Evolutionary conservation across 1,140 invertebrate species (phyloP).

Genomic region (Aphis gossypii): DNA sequence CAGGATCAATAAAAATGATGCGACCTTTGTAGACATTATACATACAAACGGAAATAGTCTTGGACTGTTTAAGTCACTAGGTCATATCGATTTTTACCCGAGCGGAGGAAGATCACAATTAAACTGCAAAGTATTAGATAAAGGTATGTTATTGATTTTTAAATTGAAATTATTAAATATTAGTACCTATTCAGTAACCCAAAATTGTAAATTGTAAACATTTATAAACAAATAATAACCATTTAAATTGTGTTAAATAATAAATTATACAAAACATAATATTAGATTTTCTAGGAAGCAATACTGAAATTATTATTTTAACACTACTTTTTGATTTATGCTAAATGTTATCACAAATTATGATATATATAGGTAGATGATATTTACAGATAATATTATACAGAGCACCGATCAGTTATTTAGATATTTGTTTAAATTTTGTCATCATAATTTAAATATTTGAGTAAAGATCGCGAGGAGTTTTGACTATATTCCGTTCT

Average conservation of each 20-base stretch:
- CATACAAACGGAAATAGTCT: slow-evolving; percentile 67
- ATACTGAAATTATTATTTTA: no score
- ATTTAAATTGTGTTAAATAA: neutral
- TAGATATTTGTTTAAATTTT: neutral
- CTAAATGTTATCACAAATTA: no score
- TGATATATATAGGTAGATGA: neutral
- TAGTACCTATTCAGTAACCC: no score
- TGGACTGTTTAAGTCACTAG: neutral
- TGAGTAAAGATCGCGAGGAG: neutral
- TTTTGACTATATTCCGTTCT: neutral
- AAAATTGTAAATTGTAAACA: no score
- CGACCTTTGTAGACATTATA: slow-evolving; percentile 76
- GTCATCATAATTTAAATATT: neutral
- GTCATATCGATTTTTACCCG: slow-evolving; percentile 61
- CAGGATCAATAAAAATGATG: slow-evolving; percentile 72
- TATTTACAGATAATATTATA: neutral
- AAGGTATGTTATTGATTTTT: neutral
- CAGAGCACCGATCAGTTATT: neutral
- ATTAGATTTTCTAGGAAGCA: no score
- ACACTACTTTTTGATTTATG: no score
- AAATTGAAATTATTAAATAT: neutral
- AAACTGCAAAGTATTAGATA: slow-evolving; percentile 60
- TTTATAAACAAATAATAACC: neutral
- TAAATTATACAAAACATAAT: neutral
- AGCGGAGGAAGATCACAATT: slow-evolving; percentile 63